Conservation (phyloP, 92 coral and sea anemone genomes). For the Phenganax stokvisi region DNA sequence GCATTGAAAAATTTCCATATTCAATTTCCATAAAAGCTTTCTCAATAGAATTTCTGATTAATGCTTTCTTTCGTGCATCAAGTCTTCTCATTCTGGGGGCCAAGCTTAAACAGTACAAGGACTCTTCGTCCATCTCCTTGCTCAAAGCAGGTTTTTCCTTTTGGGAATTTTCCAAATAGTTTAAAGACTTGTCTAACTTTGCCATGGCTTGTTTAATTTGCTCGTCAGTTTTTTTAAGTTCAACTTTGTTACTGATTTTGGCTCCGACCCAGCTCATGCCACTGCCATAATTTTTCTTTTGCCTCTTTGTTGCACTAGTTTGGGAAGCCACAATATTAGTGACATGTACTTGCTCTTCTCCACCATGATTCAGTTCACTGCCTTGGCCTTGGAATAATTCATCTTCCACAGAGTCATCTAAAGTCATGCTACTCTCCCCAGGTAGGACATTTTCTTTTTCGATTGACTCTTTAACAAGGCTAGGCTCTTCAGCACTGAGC, state of each 20-base stretch:
- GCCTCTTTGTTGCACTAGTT: conserved; percentile 4
- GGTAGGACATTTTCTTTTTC: too few relatives aligned
- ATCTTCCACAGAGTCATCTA: not conserved
- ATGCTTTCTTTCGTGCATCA: conserved; percentile 2
- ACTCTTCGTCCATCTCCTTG: conserved; percentile 6
- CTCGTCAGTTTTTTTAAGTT: not conserved
- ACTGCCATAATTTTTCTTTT: conserved; percentile 1
- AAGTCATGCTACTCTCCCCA: not conserved
- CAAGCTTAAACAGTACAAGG: conserved; percentile 2
- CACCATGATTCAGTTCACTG: not conserved
- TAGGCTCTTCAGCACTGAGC: too few relatives aligned
- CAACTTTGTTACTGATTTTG: not conserved
- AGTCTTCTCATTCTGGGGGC: conserved; percentile 12
- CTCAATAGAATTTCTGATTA: not conserved
- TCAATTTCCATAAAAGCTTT: not conserved
- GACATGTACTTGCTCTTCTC: not conserved
- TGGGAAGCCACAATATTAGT: not conserved
- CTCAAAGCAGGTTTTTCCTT: not conserved
- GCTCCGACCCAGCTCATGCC: conserved; percentile 1
- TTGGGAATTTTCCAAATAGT: not conserved
- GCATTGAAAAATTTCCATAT: too few relatives aligned
- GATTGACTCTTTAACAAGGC: too few relatives aligned
- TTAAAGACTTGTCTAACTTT: not conserved
- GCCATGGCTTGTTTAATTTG: not conserved
- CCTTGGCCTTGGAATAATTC: not conserved